phyloP scores from a whole-genome alignment of 23 tunicate genomes.

The Styela clava region DNA sequence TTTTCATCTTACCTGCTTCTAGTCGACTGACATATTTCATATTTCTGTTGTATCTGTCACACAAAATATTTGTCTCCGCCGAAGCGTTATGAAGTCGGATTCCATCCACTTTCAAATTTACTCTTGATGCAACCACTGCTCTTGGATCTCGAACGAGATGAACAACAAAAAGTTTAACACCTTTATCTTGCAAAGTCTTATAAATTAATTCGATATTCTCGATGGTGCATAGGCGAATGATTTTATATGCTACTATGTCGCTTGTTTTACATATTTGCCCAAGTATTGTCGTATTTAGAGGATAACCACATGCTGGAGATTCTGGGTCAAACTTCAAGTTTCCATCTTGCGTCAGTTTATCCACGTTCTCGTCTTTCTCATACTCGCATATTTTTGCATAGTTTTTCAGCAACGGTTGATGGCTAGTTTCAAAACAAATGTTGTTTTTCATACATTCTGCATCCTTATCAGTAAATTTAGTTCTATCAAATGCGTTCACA shows the following conservation, averaged over 20 bases:
- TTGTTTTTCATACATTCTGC: constrained; percentile 50
- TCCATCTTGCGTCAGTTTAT: neutral
- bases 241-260: constrained; percentile 34
- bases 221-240: constrained; percentile 52
- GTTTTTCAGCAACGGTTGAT: constrained; percentile 26
- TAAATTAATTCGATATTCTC: constrained; percentile 15
- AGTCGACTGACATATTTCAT: neutral
- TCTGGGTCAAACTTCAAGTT: neutral
- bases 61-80: neutral
- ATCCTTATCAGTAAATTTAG: constrained; percentile 25
- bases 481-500: constrained; percentile 28
- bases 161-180: constrained; percentile 14
- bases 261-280: constrained; percentile 25
- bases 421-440: constrained; percentile 48
- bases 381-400: constrained; percentile 19
- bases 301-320: constrained; percentile 9
- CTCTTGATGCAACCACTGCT: constrained; percentile 53
- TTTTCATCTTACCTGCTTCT: neutral
- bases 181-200: neutral
- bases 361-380: neutral
- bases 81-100: neutral
- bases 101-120: constrained; percentile 5
- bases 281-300: constrained; percentile 16
- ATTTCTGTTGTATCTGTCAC: neutral
- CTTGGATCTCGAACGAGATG: constrained; percentile 73